phyloP scores from a whole-genome alignment of 2,797 vertebrate species.

The Galaxias olidus region DNA sequence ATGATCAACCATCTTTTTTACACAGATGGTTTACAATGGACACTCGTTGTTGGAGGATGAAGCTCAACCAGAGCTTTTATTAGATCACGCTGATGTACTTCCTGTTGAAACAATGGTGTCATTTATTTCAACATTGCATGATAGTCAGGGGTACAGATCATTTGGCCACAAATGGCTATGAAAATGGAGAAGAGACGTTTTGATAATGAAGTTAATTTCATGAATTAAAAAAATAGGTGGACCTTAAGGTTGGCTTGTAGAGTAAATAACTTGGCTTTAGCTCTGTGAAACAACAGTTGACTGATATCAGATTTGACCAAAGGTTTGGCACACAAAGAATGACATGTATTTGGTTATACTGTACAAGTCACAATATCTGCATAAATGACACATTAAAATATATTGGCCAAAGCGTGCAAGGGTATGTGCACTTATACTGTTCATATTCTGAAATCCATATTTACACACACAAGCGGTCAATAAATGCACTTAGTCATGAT shows the following conservation, averaged over 20 bases:
- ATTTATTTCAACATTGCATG: conserved; percentile 22
- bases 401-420: conserved; percentile 51
- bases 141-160: conserved; percentile 31
- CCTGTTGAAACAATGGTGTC: conserved; percentile 23
- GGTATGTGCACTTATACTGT: conserved; percentile 41
- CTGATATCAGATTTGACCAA: neutral
- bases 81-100: conserved; percentile 29
- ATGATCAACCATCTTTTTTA: conserved; percentile 28
- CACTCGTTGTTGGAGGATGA: conserved; percentile 19
- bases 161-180: conserved; percentile 23
- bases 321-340: conserved; percentile 22
- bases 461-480: conserved; percentile 45
- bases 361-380: conserved; percentile 42
- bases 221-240: conserved; percentile 25
- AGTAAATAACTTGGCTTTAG: conserved; percentile 1
- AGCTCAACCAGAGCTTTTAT: conserved; percentile 36
- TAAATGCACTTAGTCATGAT: conserved; percentile 39
- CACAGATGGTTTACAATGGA: conserved; percentile 30
- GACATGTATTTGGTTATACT: conserved; percentile 31
- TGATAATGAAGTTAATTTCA: conserved; percentile 1
- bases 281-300: neutral
- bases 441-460: conserved; percentile 34
- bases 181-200: conserved; percentile 20
- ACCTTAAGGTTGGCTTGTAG: conserved; percentile 22
- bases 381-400: conserved; percentile 51